phyloP scores from a whole-genome alignment of 2,113 vertebrate genomes.

The Dipodomys merriami region DNA sequence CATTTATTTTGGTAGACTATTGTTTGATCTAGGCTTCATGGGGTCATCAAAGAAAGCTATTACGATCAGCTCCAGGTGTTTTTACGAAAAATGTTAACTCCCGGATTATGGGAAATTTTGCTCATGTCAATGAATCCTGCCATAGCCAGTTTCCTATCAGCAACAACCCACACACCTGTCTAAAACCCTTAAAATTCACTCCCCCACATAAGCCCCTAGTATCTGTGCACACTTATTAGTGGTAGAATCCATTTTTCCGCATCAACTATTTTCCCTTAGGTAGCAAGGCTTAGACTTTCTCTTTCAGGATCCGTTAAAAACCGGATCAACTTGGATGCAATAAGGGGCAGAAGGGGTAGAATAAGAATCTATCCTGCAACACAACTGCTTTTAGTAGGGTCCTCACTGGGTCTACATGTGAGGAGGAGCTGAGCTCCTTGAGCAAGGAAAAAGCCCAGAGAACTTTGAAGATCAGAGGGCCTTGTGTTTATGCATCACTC shows the following conservation, averaged over 20 bases:
- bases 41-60: background rate
- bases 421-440: background rate
- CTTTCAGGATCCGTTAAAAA: background rate
- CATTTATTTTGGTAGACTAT: background rate
- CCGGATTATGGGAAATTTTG: background rate
- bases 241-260: background rate
- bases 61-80: background rate
- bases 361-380: background rate
- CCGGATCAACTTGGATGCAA: background rate
- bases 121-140: background rate
- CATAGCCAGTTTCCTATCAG: background rate
- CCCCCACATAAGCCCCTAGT: rapidly evolving
- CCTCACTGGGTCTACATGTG: background rate
- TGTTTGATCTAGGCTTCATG: background rate
- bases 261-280: too few species aligned
- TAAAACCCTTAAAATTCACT: background rate
- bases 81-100: constrained; percentile 44
- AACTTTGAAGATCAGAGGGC: background rate
- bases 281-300: background rate
- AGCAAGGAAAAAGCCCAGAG: background rate
- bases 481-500: background rate
- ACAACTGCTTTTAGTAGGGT: background rate
- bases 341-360: background rate
- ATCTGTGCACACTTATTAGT: background rate
- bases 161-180: rapidly evolving